Percentiles rank a stretch among this genome's conserved stretches.
Conservation (phyloP, 2,797 vertebrate species). For the Hybognathus amarus region DNA sequence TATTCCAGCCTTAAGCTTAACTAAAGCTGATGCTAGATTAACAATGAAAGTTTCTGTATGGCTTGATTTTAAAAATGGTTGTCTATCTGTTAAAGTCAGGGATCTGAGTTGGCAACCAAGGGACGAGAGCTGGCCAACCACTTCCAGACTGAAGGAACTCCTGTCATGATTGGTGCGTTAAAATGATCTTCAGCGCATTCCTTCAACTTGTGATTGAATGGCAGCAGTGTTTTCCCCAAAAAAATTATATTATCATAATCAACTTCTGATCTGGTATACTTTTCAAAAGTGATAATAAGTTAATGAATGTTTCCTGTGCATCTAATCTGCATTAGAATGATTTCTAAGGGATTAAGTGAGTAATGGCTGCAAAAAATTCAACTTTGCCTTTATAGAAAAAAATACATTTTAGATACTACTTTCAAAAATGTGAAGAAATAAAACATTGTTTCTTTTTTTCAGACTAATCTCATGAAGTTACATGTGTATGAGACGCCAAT, state of each 20-base stretch:
- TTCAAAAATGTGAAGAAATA: background rate
- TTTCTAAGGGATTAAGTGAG: background rate
- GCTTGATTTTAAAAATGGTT: background rate
- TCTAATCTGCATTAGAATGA: background rate
- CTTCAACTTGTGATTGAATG: background rate
- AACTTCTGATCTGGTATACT: background rate
- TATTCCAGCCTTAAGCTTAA: background rate
- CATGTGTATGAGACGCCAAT: too few species aligned
- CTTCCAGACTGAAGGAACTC: conserved; percentile 91
- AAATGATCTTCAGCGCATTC: background rate
- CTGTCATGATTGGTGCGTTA: conserved; percentile 93
- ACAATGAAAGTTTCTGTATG: background rate
- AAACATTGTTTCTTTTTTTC: background rate
- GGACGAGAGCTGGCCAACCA: conserved; percentile 93
- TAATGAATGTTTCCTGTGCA: background rate
- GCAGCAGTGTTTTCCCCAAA: too few species aligned
- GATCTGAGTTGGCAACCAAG: conserved; percentile 87
- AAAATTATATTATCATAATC: background rate
- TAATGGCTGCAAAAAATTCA: background rate
- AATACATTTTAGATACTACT: background rate
- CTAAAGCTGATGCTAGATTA: background rate
- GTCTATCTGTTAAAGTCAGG: conserved; percentile 79
- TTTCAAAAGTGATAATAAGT: background rate
- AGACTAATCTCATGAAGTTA: too few species aligned
- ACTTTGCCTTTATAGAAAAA: background rate